Base-by-base conservation (phyloP, 2,113 vertebrate species). In the Pseudorhombus dupliciocellatus region DNA sequence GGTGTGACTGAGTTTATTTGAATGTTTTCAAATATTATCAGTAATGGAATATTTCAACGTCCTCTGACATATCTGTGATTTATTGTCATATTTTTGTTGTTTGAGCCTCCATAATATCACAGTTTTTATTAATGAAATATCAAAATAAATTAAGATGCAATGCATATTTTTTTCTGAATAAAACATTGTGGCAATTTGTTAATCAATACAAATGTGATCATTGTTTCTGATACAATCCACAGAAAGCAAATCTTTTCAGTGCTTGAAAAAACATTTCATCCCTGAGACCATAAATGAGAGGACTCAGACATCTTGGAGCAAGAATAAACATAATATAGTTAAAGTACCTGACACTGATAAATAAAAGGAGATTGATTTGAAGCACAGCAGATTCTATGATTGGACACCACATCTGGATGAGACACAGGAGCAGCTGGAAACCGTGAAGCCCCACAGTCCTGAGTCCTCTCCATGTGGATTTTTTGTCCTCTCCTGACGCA, bases 361-460 rank as follows among this genome's bases (percentile, higher is more conserved):
- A 79, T 26, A 70, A 44, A 4, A 2, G 12, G 0, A 60, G 2
- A 54, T 48, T 15, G n/a, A 28, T 56, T 5, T 79, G 24, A 37
- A 82, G 9, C 0, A 88, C 7, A 31, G 62, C 66, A 18, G 0
- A 1, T 66, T 91, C 84, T 40, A 91, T 66, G 1, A 90, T 62
- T 1, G 88, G 87, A 10, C 52, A 66, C 83, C 83, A 90, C 15
- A 92, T 44, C 54, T 83, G 80, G 48, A 87, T 70, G 30, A 91
- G 78, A 72, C 79, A 89, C 2, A 92, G 78, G 2, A 90, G 3
- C 30, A 92, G 50, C 81, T 93, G 90, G 44, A 88, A 77, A 40
- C 51, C 84, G 66, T 92, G 90, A 30, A 92, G 80, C 21, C 72
- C 7, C 14, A 91, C 88, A 0, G 91, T 93, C 26, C 60, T 87